Conservation (phyloP, 2,888 invertebrate genomes). For the Dugesia japonica region DNA sequence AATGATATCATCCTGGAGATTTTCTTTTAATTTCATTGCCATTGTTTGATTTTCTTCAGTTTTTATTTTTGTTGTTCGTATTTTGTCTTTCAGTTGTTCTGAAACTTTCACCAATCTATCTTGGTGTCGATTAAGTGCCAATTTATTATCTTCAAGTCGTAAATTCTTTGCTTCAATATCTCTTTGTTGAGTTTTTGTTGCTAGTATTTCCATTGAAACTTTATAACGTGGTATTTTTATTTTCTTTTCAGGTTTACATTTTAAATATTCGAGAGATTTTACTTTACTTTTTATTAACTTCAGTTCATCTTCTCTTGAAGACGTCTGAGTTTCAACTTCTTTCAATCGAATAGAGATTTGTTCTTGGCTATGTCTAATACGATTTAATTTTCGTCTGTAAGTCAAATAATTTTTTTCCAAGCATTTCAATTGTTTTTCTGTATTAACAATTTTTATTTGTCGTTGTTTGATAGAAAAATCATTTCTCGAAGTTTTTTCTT, state of each 20-base stretch:
- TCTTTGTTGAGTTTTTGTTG: slow-evolving; percentile 8
- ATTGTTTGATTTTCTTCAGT: not conserved
- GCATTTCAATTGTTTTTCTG: not conserved
- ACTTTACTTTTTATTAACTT: not conserved
- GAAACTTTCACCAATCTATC: not conserved
- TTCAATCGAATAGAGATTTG: not conserved
- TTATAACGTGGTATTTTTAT: not conserved
- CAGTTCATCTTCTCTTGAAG: not conserved
- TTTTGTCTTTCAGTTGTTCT: not conserved
- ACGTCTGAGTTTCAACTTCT: not conserved
- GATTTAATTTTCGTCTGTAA: not conserved
- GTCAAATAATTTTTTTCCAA: not conserved
- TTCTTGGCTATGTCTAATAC: not conserved
- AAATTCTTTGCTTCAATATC: not conserved
- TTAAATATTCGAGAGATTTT: not conserved
- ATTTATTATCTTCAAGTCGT: not conserved
- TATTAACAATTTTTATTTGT: not conserved
- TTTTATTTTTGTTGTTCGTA: not conserved
- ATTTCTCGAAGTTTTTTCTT: not conserved
- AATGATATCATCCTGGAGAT: not conserved
- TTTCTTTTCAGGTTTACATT: not conserved
- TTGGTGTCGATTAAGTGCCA: not conserved
- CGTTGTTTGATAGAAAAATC: not conserved
- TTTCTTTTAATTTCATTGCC: not conserved
- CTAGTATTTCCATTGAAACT: not conserved